Conservation (phyloP, 2,888 invertebrate genomes). For the Drosophila tripunctata region DNA sequence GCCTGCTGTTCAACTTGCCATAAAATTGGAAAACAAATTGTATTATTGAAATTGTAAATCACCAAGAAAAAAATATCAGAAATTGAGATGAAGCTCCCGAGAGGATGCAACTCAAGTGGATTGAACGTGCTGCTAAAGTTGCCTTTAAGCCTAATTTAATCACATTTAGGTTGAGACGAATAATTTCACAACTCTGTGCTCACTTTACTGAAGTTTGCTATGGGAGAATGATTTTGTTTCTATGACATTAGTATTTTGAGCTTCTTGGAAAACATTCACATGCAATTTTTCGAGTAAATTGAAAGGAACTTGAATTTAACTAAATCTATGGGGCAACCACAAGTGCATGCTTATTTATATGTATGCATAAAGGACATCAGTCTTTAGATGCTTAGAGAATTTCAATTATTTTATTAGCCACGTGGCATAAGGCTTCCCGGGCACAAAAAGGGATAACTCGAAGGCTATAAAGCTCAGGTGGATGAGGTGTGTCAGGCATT, state of each 20-base stretch:
- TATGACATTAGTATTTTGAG: not conserved
- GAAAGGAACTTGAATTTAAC: constrained; percentile 18
- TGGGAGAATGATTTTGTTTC: not conserved
- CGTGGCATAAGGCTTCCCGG: constrained; percentile 53
- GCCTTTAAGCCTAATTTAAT: constrained; percentile 14
- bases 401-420: constrained; percentile 79
- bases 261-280: not conserved
- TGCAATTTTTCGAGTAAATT: not conserved
- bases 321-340: constrained; percentile 30
- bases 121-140: constrained; percentile 10
- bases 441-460: constrained; percentile 52
- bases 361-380: constrained; percentile 14
- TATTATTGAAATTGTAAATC: constrained; percentile 76
- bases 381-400: constrained; percentile 64
- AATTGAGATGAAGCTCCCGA: constrained; percentile 6
- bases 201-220: not conserved
- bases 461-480: constrained; percentile 41
- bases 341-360: constrained; percentile 38
- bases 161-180: not conserved
- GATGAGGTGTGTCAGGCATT: constrained; percentile 38
- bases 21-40: constrained; percentile 73
- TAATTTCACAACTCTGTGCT: not conserved
- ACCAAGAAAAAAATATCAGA: constrained; percentile 32
- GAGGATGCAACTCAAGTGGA: constrained; percentile 3
- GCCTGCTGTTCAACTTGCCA: constrained; percentile 63